These are phyloP conservation scores for Lanistes nyassanus DNA, from an alignment of 1,140 invertebrate genomes.

Conservation along the genomic window DNA sequence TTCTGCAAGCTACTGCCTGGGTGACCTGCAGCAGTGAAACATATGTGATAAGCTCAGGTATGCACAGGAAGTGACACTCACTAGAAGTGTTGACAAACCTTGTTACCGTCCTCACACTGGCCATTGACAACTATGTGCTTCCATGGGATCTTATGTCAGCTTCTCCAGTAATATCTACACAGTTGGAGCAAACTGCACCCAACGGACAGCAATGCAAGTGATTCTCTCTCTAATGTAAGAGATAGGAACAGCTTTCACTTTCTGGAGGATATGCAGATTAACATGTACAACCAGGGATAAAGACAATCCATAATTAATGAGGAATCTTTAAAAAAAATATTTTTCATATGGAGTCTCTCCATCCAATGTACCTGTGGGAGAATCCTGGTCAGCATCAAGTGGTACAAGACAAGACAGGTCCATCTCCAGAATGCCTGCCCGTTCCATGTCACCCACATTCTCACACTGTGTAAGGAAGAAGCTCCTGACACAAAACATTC, in stretches of 20 bases:
- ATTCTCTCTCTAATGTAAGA: no score
- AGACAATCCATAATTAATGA: not conserved
- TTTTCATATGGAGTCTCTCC: no score
- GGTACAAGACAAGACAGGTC: conserved; percentile 41
- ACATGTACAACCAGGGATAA: not conserved
- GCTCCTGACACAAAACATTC: conserved; percentile 44
- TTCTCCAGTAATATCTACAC: no score
- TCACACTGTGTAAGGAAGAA: conserved; percentile 65
- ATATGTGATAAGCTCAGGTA: no score
- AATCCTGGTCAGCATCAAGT: conserved; percentile 9
- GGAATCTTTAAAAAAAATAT: no score
- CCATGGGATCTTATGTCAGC: no score
- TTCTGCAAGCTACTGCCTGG: conserved; percentile 59
- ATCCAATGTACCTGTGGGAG: not conserved
- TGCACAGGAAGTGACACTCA: no score
- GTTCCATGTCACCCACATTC: conserved; percentile 58
- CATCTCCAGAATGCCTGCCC: conserved; percentile 62
- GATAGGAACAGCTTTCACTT: no score
- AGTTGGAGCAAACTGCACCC: no score
- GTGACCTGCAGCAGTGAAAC: conserved; percentile 30
- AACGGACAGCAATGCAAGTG: no score
- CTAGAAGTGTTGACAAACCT: no score
- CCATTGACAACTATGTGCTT: not conserved
- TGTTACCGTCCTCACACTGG: no score
- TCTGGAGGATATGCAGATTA: not conserved